Conservation (phyloP, 2,888 invertebrate species). For the Muscina levida region DNA sequence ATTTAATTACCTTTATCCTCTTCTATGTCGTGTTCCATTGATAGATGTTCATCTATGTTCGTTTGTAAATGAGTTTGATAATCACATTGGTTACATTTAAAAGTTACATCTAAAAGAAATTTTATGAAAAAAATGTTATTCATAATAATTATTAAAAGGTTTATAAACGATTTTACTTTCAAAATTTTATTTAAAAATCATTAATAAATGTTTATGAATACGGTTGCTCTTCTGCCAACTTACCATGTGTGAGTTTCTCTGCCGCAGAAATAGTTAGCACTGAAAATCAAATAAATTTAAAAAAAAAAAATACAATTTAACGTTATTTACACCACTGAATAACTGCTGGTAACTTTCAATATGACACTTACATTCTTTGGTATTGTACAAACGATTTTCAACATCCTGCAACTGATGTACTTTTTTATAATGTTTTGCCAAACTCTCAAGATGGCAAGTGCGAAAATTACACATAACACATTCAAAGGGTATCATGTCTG, state of each 20-base stretch:
- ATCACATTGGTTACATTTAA: constrained; percentile 49
- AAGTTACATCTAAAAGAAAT: constrained; percentile 49
- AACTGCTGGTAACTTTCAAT: too few relatives aligned
- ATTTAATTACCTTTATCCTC: constrained; percentile 72
- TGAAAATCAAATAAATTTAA: constrained; percentile 18
- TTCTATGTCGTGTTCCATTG: constrained; percentile 70
- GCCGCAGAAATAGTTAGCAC: constrained; percentile 17
- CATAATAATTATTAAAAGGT: too few relatives aligned
- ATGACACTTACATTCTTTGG: constrained; percentile 57
- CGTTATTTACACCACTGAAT: too few relatives aligned
- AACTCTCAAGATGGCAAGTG: constrained; percentile 62
- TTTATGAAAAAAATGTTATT: too few relatives aligned
- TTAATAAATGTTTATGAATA: too few relatives aligned
- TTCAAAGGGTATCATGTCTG: constrained; percentile 62
- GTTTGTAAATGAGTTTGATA: constrained; percentile 46
- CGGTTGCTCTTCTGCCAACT: neutral
- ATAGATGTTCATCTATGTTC: constrained; percentile 71
- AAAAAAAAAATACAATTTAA: too few relatives aligned
- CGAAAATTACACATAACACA: constrained; percentile 63
- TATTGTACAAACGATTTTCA: constrained; percentile 47
- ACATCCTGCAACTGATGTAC: constrained; percentile 51
- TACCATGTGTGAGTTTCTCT: constrained; percentile 32
- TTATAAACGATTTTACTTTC: too few relatives aligned
- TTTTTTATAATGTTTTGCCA: constrained; percentile 65
- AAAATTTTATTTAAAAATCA: too few relatives aligned